Evolutionary conservation across 30 jellyfish, hydroid and myxozoan genomes (phyloP).

Genomic region (Chrysaora quinquecirrha): DNA sequence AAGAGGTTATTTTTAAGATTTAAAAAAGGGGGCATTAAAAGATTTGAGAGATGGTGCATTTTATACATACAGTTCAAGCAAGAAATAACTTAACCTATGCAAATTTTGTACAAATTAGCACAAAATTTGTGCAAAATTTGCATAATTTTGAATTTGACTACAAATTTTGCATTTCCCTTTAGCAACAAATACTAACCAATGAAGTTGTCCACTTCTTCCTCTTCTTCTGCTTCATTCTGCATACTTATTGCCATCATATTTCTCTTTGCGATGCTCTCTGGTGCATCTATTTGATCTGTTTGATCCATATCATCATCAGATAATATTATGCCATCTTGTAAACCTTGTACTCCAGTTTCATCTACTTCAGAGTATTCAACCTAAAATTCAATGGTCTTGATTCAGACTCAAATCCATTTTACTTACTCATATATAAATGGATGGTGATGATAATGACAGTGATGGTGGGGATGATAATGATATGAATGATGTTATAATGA

Average conservation of each 20-base stretch:
- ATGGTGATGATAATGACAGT: not conserved
- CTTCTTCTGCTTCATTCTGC: conserved; percentile 81
- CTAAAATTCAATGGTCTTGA: no score
- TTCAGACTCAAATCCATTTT: not conserved
- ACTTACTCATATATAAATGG: no score
- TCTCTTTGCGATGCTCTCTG: conserved; percentile 65
- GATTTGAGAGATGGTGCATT: not conserved
- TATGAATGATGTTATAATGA: not conserved
- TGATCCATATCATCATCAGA: conserved; percentile 53
- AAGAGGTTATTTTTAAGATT: no score
- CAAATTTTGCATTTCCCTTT: not conserved
- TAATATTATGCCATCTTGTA: conserved; percentile 5
- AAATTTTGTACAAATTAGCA: no score
- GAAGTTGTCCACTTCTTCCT: conserved; percentile 76
- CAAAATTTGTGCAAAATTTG: no score
- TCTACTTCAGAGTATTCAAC: no score
- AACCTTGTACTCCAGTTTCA: no score
- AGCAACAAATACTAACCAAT: conserved; percentile 39
- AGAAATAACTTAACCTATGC: no score
- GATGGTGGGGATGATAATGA: no score
- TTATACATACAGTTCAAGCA: not conserved
- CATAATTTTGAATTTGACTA: not conserved
- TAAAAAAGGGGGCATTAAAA: not conserved
- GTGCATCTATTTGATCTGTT: conserved; percentile 55
- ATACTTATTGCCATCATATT: conserved; percentile 59